Percentiles rank a stretch among this genome's conserved stretches.
phyloP scores from a whole-genome alignment of 2,113 vertebrate genomes.

The Etheostoma spectabile region DNA sequence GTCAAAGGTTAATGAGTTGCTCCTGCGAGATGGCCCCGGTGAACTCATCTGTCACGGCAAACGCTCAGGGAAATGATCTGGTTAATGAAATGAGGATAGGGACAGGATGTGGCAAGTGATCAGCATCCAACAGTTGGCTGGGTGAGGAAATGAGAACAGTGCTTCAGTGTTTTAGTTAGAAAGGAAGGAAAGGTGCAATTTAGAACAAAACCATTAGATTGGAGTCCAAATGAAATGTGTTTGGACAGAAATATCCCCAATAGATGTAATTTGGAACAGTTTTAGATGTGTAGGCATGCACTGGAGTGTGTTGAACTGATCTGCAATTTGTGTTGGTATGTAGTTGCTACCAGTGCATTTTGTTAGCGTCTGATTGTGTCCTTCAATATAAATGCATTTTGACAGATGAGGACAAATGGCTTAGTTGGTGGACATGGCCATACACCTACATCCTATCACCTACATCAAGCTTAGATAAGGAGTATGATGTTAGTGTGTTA shows the following conservation, averaged over 20 bases:
- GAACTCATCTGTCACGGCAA: conserved; percentile 64
- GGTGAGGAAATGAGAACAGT: conserved; percentile 47
- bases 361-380: no score
- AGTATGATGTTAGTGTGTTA: no score
- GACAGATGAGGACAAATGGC: no score
- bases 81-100: conserved; percentile 68
- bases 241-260: background rate
- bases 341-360: no score
- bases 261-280: no score
- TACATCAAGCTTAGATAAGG: no score
- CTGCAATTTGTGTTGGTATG: no score
- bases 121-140: conserved; percentile 56
- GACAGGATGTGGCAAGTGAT: conserved; percentile 64
- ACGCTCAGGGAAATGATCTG: conserved; percentile 67
- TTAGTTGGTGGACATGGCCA: no score
- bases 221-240: background rate
- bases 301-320: no score
- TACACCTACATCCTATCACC: no score
- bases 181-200: conserved; percentile 5
- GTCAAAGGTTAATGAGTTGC: conserved; percentile 75
- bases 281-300: no score
- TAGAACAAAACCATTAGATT: conserved; percentile 20
- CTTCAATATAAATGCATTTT: no score
- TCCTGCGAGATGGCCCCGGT: conserved; percentile 40
- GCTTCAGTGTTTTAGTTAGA: background rate